A percentile compares a stretch with the other conserved stretches of the same genome.
phyloP scores from a whole-genome alignment of 2,113 vertebrate genomes.

The Eudyptes chrysolophus region DNA sequence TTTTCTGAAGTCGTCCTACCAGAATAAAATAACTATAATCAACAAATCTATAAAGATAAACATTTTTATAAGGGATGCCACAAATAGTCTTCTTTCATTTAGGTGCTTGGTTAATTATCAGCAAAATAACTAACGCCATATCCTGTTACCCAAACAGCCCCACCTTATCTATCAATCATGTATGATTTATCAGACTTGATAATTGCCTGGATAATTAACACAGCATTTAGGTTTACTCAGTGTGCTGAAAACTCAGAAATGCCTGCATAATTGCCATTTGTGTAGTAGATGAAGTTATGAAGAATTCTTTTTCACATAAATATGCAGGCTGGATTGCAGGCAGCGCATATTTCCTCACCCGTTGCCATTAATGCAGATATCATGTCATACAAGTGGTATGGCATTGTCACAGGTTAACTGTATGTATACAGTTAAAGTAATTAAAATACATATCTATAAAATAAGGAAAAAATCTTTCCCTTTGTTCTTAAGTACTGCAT shows the following conservation, averaged over 20 bases:
- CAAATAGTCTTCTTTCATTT: conserved; percentile 43
- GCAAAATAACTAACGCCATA: conserved; percentile 63
- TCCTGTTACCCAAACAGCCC: conserved; percentile 65
- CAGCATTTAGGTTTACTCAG: conserved; percentile 55
- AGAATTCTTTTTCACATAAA: conserved; percentile 67
- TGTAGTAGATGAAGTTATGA: conserved; percentile 64
- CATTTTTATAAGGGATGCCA: conserved; percentile 60
- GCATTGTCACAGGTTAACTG: conserved; percentile 4
- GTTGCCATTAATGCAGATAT: conserved; percentile 38
- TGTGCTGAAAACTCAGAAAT: conserved; percentile 59
- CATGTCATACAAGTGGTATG: conserved; percentile 12
- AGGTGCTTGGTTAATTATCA: conserved; percentile 57
- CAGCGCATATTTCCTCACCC: conserved; percentile 51
- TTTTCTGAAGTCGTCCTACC: conserved; percentile 12
- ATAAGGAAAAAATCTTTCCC: not conserved
- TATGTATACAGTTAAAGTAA: not conserved
- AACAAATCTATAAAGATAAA: conserved; percentile 62
- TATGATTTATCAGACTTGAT: conserved; percentile 73
- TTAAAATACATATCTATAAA: not conserved
- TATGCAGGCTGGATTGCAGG: conserved; percentile 30
- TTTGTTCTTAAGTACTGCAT: not conserved
- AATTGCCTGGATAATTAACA: conserved; percentile 73
- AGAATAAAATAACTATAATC: conserved; percentile 59
- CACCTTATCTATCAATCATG: conserved; percentile 70
- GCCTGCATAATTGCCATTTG: conserved; percentile 66